Percentiles rank a stretch among this genome's conserved stretches.
phyloP scores from a whole-genome alignment of 2,888 invertebrate genomes.

The Callyntrura guangdongensis region DNA sequence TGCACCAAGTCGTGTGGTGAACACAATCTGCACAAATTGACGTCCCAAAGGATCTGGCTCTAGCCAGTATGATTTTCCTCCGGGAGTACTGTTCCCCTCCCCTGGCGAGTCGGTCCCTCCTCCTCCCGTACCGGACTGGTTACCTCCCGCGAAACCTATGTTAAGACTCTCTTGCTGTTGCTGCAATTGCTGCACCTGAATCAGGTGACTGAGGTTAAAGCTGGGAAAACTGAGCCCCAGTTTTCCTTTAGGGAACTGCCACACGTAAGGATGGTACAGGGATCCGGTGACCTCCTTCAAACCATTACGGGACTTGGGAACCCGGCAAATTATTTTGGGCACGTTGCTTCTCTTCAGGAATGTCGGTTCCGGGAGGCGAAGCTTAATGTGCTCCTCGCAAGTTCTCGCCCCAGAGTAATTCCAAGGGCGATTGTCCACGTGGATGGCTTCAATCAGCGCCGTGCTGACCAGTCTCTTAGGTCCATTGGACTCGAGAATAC shows the following conservation, averaged over 20 bases:
- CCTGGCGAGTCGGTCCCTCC: not conserved
- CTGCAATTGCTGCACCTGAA: slow-evolving; percentile 29
- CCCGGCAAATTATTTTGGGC: slow-evolving; percentile 74
- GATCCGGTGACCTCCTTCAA: slow-evolving; percentile 56
- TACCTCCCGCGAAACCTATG: not conserved
- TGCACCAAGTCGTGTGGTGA: slow-evolving; percentile 71
- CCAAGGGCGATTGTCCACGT: slow-evolving; percentile 75
- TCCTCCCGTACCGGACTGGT: too few relatives aligned
- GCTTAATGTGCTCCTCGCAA: slow-evolving; percentile 80
- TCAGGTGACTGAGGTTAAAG: slow-evolving; percentile 49
- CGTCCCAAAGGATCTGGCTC: slow-evolving; percentile 42
- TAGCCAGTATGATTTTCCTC: slow-evolving; percentile 54
- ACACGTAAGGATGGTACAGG: slow-evolving; percentile 73
- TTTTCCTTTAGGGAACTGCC: slow-evolving; percentile 75
- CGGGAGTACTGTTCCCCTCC: not conserved
- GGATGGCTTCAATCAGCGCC: slow-evolving; percentile 77
- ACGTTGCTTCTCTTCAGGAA: slow-evolving; percentile 62
- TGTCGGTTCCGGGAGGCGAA: slow-evolving; percentile 65
- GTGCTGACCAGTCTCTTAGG: slow-evolving; percentile 65
- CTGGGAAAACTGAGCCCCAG: slow-evolving; percentile 78
- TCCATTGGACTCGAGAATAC: slow-evolving; percentile 79
- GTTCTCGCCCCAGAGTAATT: slow-evolving; percentile 66
- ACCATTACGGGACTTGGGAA: slow-evolving; percentile 55
- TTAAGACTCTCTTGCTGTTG: not conserved
- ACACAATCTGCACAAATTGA: slow-evolving; percentile 79